These are phyloP conservation scores for Crocuta crocuta DNA, from an alignment of 2,113 vertebrate species.

Conservation along the genomic window DNA sequence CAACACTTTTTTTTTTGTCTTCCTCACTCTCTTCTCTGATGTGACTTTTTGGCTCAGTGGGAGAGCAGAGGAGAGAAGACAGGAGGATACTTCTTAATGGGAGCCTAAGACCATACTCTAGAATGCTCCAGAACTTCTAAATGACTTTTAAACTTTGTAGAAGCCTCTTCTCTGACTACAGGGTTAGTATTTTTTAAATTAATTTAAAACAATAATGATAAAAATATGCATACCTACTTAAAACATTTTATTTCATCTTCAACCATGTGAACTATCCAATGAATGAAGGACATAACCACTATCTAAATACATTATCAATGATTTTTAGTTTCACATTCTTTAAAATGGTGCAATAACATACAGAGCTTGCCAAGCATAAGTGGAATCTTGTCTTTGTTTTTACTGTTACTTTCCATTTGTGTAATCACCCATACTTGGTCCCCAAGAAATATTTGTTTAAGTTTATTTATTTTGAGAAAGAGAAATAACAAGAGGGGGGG, in stretches of 20 bases:
- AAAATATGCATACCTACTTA: neutral
- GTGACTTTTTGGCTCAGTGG: neutral
- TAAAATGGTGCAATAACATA: neutral
- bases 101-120: neutral
- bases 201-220: neutral
- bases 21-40: neutral
- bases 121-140: neutral
- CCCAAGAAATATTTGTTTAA: neutral
- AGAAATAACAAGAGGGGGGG: too few species aligned
- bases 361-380: neutral
- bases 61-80: neutral
- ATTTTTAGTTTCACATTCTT: neutral
- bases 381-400: neutral
- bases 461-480: too few species aligned
- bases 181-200: neutral
- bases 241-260: neutral
- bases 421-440: neutral
- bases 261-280: neutral
- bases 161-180: neutral
- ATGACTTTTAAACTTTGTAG: neutral
- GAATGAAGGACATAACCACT: neutral
- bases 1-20: neutral
- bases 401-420: neutral
- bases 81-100: rapidly evolving
- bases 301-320: neutral